phyloP scores from a whole-genome alignment of 2,888 invertebrate species.

The Drosophila monieri region DNA sequence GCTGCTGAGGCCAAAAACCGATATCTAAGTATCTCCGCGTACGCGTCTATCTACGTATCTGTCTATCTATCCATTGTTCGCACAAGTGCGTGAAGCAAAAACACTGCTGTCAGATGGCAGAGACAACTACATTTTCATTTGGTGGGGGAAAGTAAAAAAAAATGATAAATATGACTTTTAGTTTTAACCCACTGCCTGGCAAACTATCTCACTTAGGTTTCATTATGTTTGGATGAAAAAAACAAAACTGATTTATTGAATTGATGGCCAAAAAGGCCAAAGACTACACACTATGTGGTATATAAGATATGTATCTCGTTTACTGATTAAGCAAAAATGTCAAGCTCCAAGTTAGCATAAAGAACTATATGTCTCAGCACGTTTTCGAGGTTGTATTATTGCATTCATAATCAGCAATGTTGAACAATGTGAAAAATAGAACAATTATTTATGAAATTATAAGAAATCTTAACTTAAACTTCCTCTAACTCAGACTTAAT shows the following conservation, averaged over 20 bases:
- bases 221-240: slow-evolving; percentile 2
- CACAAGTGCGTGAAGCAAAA: slow-evolving; percentile 64
- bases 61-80: slow-evolving; percentile 34
- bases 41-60: slow-evolving; percentile 31
- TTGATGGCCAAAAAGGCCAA: slow-evolving; percentile 3
- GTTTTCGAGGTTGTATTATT: slow-evolving; percentile 10
- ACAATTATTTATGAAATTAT: neutral
- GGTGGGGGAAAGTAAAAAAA: slow-evolving; percentile 38
- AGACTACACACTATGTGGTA: neutral
- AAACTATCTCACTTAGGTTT: slow-evolving; percentile 15
- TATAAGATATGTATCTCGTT: neutral
- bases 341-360: neutral
- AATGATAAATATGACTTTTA: slow-evolving; percentile 26
- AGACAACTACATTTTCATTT: slow-evolving; percentile 3
- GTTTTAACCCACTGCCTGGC: slow-evolving; percentile 12
- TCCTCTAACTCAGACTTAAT: neutral
- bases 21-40: slow-evolving; percentile 35
- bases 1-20: slow-evolving; percentile 32
- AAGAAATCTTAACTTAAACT: neutral
- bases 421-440: neutral
- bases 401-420: neutral
- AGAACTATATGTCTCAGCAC: slow-evolving; percentile 7
- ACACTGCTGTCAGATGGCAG: slow-evolving; percentile 8
- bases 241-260: slow-evolving; percentile 18
- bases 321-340: neutral